These are phyloP conservation scores for Acrocephalus arundinaceus DNA, from an alignment of 2,113 vertebrate genomes.

Conservation along the genomic window DNA sequence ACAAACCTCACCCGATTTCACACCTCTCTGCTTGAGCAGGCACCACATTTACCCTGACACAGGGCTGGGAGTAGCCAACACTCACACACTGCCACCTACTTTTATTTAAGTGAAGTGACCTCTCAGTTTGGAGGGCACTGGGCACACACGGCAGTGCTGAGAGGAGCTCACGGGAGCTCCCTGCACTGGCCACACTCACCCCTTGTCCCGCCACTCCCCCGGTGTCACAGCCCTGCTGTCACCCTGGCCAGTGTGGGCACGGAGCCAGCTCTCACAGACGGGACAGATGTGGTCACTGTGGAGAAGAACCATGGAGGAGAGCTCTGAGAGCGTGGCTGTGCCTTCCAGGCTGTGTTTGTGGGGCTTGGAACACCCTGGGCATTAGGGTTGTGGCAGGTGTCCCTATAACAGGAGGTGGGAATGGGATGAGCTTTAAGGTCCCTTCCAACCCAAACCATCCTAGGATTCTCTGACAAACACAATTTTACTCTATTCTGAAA, in stretches of 20 bases:
- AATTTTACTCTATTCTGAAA: neutral
- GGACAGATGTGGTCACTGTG: neutral
- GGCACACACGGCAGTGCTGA: neutral
- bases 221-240: neutral
- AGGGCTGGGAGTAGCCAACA: fast-evolving
- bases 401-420: neutral
- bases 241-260: neutral
- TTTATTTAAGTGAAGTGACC: fast-evolving
- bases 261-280: neutral
- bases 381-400: neutral
- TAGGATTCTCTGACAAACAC: neutral
- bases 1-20: neutral
- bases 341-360: neutral
- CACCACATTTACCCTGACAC: fast-evolving
- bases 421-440: neutral
- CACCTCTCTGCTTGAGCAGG: neutral
- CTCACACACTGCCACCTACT: fast-evolving
- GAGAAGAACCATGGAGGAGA: neutral
- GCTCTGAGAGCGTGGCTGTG: neutral
- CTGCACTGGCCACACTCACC: neutral
- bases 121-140: fast-evolving
- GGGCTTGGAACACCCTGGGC: neutral
- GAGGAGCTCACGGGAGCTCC: neutral
- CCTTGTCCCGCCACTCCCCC: neutral
- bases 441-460: neutral